Evolutionary conservation across 2,888 invertebrate genomes (phyloP).

Genomic region (Epinotia ramella): DNA sequence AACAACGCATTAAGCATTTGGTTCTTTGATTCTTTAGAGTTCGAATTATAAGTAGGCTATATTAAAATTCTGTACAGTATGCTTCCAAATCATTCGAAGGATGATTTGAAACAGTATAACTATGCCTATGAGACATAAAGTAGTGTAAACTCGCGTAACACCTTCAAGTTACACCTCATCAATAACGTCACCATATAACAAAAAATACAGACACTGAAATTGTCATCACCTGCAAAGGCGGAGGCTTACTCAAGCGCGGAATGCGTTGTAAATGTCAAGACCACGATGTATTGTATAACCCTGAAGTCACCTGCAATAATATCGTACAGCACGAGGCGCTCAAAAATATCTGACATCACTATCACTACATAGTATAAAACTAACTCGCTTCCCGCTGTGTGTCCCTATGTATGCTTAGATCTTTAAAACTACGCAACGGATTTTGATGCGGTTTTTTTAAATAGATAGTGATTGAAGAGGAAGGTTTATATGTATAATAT

Average conservation of each 20-base stretch:
- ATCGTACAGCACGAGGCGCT: too few relatives aligned
- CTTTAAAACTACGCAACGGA: too few relatives aligned
- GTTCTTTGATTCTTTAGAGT: constrained; percentile 44
- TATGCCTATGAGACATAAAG: constrained; percentile 31
- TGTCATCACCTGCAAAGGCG: constrained; percentile 36
- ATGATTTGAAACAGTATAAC: constrained; percentile 30
- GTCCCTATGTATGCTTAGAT: too few relatives aligned
- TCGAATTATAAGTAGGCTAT: constrained; percentile 37
- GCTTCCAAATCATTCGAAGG: constrained; percentile 21
- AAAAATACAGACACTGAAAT: constrained; percentile 41
- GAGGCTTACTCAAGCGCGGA: background rate
- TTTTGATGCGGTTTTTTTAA: too few relatives aligned
- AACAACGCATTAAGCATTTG: constrained; percentile 41
- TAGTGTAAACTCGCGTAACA: constrained; percentile 24
- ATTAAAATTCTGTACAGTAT: constrained; percentile 33
- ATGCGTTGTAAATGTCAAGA: background rate
- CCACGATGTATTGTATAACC: background rate
- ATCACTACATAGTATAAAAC: too few relatives aligned
- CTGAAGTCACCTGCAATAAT: too few relatives aligned
- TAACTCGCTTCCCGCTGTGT: too few relatives aligned
- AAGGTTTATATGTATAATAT: too few relatives aligned
- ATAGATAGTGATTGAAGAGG: too few relatives aligned
- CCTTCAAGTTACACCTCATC: constrained; percentile 33
- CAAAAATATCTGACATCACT: too few relatives aligned
- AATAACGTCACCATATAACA: constrained; percentile 41